Evolutionary conservation across 2,797 vertebrate species (phyloP).

Genomic region (Alectoris magna): DNA sequence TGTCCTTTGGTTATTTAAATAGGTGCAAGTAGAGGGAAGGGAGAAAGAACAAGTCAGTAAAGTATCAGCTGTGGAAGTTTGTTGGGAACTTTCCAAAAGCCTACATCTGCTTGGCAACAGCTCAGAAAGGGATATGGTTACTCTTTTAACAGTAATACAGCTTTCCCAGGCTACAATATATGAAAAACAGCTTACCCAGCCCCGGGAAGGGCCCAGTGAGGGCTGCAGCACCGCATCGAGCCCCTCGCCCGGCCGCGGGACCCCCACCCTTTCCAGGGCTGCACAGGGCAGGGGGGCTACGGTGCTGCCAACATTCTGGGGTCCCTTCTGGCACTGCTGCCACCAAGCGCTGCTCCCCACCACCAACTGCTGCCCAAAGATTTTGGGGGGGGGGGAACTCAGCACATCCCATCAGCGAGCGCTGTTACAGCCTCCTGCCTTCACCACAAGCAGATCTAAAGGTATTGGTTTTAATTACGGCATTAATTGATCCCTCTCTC

Average conservation of each 20-base stretch:
- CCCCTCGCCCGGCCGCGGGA: not conserved
- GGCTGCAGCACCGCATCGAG: not conserved
- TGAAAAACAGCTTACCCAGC: conserved; percentile 82
- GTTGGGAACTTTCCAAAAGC: conserved; percentile 83
- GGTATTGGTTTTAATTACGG: conserved; percentile 76
- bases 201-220: conserved; percentile 68
- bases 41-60: conserved; percentile 71
- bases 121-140: conserved; percentile 84
- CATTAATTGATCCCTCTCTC: conserved; percentile 78
- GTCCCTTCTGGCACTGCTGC: not conserved
- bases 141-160: conserved; percentile 83
- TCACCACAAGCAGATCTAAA: conserved; percentile 71
- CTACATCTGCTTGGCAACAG: conserved; percentile 85
- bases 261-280: not conserved
- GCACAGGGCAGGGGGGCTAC: not conserved
- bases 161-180: conserved; percentile 83
- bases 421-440: conserved; percentile 30
- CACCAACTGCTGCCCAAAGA: not conserved
- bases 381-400: conserved; percentile 15
- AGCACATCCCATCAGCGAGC: not conserved
- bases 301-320: not conserved
- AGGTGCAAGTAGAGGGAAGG: conserved; percentile 66
- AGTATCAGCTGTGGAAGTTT: conserved; percentile 80
- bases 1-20: conserved; percentile 70
- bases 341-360: not conserved